Evolutionary conservation across 1,140 invertebrate species (phyloP).

Genomic region (Zophobas morio): DNA sequence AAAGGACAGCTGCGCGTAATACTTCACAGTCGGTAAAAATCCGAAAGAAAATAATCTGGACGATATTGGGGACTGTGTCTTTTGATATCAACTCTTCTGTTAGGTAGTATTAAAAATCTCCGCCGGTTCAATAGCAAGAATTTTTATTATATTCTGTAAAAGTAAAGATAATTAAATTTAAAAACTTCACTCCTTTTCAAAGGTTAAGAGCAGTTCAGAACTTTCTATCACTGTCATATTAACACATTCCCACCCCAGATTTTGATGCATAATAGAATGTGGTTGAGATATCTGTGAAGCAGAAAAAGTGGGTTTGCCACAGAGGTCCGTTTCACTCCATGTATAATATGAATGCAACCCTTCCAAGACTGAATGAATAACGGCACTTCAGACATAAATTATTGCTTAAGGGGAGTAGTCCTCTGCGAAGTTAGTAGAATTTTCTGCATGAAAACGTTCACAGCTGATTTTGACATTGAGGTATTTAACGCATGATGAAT

Average conservation of each 20-base stretch:
- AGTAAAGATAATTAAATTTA: no score
- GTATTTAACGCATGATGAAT: neutral
- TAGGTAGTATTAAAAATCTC: no score
- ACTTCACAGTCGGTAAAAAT: neutral
- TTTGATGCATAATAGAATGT: neutral
- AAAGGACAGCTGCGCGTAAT: slow-evolving; percentile 1
- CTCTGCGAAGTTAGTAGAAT: slow-evolving; percentile 22
- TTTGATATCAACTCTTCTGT: no score
- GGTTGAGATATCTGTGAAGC: slow-evolving; percentile 4
- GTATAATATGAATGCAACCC: slow-evolving; percentile 27
- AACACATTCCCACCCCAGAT: neutral
- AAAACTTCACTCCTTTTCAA: no score
- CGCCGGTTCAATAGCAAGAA: no score
- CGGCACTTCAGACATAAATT: slow-evolving; percentile 28
- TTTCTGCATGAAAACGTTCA: slow-evolving; percentile 26
- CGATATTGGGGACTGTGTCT: no score
- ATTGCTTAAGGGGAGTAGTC: slow-evolving; percentile 25
- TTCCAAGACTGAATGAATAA: slow-evolving; percentile 33
- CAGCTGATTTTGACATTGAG: slow-evolving; percentile 28
- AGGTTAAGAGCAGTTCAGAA: no score
- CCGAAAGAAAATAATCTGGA: no score
- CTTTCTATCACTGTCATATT: no score
- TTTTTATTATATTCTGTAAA: no score
- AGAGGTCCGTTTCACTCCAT: slow-evolving; percentile 1
- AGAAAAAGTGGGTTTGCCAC: slow-evolving; percentile 24